Evolutionary conservation across 2,113 vertebrate genomes (phyloP).

Genomic region (Mustela nigripes): DNA sequence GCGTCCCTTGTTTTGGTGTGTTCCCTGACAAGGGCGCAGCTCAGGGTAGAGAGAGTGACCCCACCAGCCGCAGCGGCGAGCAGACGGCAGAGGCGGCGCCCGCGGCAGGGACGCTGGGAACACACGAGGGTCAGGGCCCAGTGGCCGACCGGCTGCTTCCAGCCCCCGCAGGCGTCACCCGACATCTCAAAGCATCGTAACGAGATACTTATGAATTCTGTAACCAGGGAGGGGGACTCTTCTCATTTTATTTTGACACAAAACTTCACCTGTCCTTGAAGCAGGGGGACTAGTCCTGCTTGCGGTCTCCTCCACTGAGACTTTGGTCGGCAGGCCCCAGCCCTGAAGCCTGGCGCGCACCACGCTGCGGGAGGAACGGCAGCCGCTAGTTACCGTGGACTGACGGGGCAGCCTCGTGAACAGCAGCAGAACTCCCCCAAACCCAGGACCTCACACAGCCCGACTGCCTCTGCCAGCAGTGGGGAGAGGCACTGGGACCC

Average conservation of each 20-base stretch:
- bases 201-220: neutral
- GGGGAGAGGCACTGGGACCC: neutral
- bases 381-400: fast-evolving
- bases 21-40: neutral
- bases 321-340: too few species aligned
- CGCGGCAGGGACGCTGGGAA: neutral
- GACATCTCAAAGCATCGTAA: neutral
- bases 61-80: neutral
- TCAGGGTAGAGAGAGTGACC: too few species aligned
- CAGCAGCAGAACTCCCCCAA: neutral
- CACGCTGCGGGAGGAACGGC: neutral
- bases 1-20: neutral
- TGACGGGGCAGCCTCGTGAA: neutral
- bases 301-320: neutral
- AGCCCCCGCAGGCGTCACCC: fast-evolving
- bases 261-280: neutral
- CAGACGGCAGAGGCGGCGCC: fast-evolving
- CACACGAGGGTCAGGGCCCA: neutral
- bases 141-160: neutral
- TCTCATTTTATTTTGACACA: neutral
- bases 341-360: fast-evolving
- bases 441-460: neutral
- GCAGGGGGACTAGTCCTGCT: too few species aligned
- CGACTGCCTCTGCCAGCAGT: neutral
- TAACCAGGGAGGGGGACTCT: neutral